phyloP scores from a whole-genome alignment of 1,140 invertebrate species.

The Cyclina sinensis region DNA sequence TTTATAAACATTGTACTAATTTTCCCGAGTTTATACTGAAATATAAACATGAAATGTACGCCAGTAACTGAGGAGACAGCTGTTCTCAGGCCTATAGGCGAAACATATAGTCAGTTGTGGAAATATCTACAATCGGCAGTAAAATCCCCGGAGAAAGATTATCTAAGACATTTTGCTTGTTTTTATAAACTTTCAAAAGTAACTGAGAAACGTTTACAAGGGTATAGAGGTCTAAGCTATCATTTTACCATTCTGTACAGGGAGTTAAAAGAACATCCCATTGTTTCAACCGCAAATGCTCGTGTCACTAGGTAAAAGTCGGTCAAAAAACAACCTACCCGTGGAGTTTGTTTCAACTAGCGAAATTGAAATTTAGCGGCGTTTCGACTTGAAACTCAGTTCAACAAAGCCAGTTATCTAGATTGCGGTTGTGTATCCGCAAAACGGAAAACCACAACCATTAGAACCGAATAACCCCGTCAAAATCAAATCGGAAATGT shows the following conservation, averaged over 20 bases:
- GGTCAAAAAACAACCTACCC: slow-evolving; percentile 20
- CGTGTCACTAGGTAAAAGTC: neutral
- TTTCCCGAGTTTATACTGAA: too few relatives aligned
- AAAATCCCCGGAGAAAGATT: too few relatives aligned
- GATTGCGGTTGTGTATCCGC: slow-evolving; percentile 20
- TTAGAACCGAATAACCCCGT: neutral
- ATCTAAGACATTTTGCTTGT: too few relatives aligned
- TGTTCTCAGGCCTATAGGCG: too few relatives aligned
- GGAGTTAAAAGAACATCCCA: slow-evolving; percentile 2
- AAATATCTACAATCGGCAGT: too few relatives aligned
- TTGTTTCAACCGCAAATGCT: neutral
- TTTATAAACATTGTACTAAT: too few relatives aligned
- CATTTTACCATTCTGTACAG: neutral
- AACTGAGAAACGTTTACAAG: neutral
- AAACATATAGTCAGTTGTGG: too few relatives aligned
- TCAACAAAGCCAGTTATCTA: slow-evolving; percentile 18
- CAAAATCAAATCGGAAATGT: neutral
- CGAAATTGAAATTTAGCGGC: neutral
- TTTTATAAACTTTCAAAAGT: too few relatives aligned
- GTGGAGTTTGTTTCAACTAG: neutral
- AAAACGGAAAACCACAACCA: neutral
- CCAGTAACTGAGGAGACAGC: too few relatives aligned
- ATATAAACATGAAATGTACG: too few relatives aligned
- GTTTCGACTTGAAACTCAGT: neutral
- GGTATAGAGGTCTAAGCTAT: neutral